Conservation (phyloP, 2,888 invertebrate species). For the Sialis lutaria region DNA sequence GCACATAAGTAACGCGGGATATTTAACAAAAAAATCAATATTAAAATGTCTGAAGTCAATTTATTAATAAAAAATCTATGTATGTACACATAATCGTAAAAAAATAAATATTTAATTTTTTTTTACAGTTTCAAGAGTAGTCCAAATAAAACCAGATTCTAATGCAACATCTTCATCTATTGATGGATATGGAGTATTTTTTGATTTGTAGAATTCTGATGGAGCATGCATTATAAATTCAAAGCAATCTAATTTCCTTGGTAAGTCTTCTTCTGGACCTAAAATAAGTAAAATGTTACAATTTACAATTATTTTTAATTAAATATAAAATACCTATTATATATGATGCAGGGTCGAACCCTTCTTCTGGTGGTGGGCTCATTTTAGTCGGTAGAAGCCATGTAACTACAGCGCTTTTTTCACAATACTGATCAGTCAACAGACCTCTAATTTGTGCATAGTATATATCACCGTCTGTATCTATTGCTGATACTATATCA, state of each 20-base stretch:
- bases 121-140: conserved; percentile 31
- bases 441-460: conserved; percentile 84
- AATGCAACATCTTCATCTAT: conserved; percentile 22
- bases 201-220: conserved; percentile 71
- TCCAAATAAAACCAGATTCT: conserved; percentile 44
- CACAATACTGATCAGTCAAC: conserved; percentile 80
- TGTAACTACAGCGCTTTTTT: conserved; percentile 80
- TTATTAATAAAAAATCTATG: too few relatives aligned
- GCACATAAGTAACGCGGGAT: too few relatives aligned
- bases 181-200: conserved; percentile 57
- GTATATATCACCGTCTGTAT: conserved; percentile 56
- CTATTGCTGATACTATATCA: conserved; percentile 75
- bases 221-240: conserved; percentile 90
- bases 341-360: conserved; percentile 78
- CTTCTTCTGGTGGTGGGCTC: conserved; percentile 57
- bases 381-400: conserved; percentile 80
- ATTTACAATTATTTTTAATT: neutral
- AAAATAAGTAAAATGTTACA: conserved; percentile 8
- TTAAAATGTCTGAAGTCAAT: too few relatives aligned
- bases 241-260: conserved; percentile 70
- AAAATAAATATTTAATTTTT: too few relatives aligned
- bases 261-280: conserved; percentile 83
- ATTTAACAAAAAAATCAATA: too few relatives aligned
- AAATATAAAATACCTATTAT: conserved; percentile 48
- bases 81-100: too few relatives aligned